Percentiles rank a stretch among this genome's conserved stretches.
Evolutionary conservation across 2,888 invertebrate species (phyloP).

Genomic region (Pycnomerus fuliginosus): DNA sequence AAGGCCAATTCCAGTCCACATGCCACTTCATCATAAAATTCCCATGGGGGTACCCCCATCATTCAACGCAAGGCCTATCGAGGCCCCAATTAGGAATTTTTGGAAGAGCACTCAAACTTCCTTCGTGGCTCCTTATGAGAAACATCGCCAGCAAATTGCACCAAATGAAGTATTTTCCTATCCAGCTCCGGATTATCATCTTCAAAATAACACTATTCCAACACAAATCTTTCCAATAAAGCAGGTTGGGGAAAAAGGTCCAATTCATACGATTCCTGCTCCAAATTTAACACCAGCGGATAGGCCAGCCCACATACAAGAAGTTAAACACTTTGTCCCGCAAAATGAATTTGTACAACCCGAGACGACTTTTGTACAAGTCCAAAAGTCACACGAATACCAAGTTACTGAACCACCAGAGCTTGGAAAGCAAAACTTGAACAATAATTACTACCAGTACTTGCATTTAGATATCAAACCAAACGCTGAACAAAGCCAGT

Average conservation of each 20-base stretch:
- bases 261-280: conserved; percentile 84
- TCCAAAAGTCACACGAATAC: conserved; percentile 49
- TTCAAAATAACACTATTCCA: conserved; percentile 48
- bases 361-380: conserved; percentile 7
- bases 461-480: too few species aligned
- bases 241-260: conserved; percentile 60
- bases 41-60: conserved; percentile 29
- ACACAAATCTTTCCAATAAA: conserved; percentile 45
- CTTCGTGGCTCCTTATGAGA: conserved; percentile 24
- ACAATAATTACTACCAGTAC: conserved; percentile 35
- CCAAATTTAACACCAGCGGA: conserved; percentile 74
- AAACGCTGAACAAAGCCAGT: too few species aligned
- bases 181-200: conserved; percentile 46
- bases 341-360: too few species aligned
- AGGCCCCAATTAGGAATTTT: conserved; percentile 33
- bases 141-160: conserved; percentile 3
- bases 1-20: conserved; percentile 36
- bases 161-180: conserved; percentile 34
- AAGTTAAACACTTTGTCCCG: conserved; percentile 30
- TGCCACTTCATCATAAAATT: conserved; percentile 32
- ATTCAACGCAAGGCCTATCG: conserved; percentile 15
- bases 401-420: conserved; percentile 58
- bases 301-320: conserved; percentile 59
- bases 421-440: conserved; percentile 7
- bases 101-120: conserved; percentile 37